Evolutionary conservation across 1,140 invertebrate genomes (phyloP).

Genomic region (Varroa destructor): DNA sequence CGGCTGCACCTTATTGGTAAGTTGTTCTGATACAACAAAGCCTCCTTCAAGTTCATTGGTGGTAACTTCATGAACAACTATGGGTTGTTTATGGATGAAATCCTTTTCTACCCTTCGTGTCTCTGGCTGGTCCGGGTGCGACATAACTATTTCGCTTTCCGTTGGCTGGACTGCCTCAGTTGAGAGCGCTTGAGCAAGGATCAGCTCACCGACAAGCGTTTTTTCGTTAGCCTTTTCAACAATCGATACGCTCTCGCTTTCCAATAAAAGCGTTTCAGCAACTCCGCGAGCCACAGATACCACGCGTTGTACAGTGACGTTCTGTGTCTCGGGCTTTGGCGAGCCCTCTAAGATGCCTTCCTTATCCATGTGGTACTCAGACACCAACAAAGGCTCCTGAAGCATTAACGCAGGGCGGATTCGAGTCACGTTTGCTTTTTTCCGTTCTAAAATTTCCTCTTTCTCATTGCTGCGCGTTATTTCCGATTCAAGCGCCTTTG

Average conservation of each 20-base stretch:
- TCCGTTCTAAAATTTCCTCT: neutral
- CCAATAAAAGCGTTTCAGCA: neutral
- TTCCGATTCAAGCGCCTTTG: neutral
- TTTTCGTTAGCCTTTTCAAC: slow-evolving; percentile 4
- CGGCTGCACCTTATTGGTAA: neutral
- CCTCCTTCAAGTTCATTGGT: slow-evolving; percentile 4
- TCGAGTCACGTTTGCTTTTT: neutral
- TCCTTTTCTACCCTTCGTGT: neutral
- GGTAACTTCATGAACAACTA: neutral
- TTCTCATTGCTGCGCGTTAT: neutral
- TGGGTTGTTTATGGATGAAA: neutral
- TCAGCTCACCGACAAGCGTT: neutral
- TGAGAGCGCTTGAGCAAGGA: neutral
- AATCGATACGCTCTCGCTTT: neutral
- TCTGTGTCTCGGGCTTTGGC: neutral
- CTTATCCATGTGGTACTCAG: slow-evolving; percentile 23
- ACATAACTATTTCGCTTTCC: neutral
- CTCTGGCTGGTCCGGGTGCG: neutral
- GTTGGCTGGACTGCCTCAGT: neutral
- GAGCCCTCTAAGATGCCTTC: neutral
- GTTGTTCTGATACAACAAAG: neutral
- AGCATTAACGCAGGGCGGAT: neutral
- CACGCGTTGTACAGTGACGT: neutral
- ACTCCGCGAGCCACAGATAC: neutral
- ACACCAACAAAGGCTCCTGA: slow-evolving; percentile 12